These are phyloP conservation scores for Halictus rubicundus DNA, from an alignment of 1,140 invertebrate genomes.

Conservation along the genomic window DNA sequence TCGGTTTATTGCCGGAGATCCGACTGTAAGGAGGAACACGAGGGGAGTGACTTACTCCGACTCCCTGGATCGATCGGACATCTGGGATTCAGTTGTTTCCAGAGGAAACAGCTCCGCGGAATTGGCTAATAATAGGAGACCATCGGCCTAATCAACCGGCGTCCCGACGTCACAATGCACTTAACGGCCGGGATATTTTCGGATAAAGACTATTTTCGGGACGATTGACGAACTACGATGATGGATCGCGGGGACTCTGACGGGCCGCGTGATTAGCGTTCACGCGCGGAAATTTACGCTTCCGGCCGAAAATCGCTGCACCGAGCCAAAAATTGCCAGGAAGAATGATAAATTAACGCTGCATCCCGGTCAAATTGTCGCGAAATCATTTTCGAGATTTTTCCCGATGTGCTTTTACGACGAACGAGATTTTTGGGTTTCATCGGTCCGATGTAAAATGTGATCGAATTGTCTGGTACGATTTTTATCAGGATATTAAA, in stretches of 20 bases:
- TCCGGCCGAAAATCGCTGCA: constrained; percentile 15
- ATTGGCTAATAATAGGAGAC: constrained; percentile 67
- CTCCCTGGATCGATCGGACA: constrained; percentile 31
- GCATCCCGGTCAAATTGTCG: no score
- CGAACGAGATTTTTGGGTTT: no score
- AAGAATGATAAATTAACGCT: background rate
- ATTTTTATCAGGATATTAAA: no score
- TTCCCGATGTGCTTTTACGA: no score
- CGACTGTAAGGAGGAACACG: constrained; percentile 1
- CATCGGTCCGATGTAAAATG: no score
- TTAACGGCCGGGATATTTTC: constrained; percentile 61
- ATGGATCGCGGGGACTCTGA: constrained; percentile 47
- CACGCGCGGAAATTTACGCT: constrained; percentile 20
- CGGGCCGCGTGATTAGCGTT: constrained; percentile 42
- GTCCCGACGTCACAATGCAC: constrained; percentile 62
- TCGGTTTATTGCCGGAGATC: constrained; percentile 13
- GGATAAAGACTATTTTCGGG: constrained; percentile 50
- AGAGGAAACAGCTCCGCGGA: constrained; percentile 55
- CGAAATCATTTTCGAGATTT: no score
- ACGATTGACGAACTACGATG: constrained; percentile 52
- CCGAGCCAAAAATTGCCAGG: background rate
- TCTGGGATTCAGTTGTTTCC: constrained; percentile 53
- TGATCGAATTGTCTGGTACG: no score
- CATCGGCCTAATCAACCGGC: constrained; percentile 59
- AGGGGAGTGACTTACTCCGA: background rate